phyloP scores from a whole-genome alignment of 2,888 invertebrate species.

The Drosophila anomelani region DNA sequence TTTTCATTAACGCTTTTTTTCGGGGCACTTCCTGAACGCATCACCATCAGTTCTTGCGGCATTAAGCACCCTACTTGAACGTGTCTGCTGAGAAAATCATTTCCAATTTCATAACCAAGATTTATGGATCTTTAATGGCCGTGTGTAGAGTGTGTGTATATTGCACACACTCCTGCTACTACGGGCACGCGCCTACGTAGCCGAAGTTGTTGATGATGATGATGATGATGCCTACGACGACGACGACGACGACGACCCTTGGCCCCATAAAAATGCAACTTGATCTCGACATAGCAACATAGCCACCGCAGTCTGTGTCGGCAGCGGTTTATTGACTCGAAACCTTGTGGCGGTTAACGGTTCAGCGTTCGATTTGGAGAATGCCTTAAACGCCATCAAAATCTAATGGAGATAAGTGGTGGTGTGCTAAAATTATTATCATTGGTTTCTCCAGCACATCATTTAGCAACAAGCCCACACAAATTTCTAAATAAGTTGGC shows the following conservation, averaged over 20 bases:
- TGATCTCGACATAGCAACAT: slow-evolving; percentile 35
- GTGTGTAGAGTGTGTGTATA: slow-evolving; percentile 8
- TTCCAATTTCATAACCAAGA: slow-evolving; percentile 56
- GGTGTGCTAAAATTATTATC: slow-evolving; percentile 30
- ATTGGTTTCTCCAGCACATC: slow-evolving; percentile 19
- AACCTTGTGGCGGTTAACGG: slow-evolving; percentile 46
- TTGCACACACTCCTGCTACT: slow-evolving; percentile 19
- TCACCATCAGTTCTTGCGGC: slow-evolving; percentile 33
- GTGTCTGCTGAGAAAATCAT: slow-evolving; percentile 31
- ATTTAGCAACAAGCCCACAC: slow-evolving; percentile 7
- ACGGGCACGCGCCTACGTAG: slow-evolving; percentile 48
- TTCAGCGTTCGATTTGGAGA: slow-evolving; percentile 23
- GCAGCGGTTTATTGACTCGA: slow-evolving; percentile 35
- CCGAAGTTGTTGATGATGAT: slow-evolving; percentile 19
- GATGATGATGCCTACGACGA: slow-evolving; percentile 11
- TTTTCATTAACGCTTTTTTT: slow-evolving; percentile 49
- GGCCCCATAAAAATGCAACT: slow-evolving; percentile 48
- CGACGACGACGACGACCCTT: slow-evolving; percentile 36
- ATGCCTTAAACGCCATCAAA: slow-evolving; percentile 32
- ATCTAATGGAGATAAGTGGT: slow-evolving; percentile 31
- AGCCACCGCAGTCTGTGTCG: slow-evolving; percentile 21
- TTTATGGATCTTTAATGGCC: slow-evolving; percentile 54
- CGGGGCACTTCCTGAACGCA: slow-evolving; percentile 33
- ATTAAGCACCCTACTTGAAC: slow-evolving; percentile 27
- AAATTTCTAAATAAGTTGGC: background rate